These are phyloP conservation scores for Hyposmocoma kahamanoa DNA, from an alignment of 1,140 invertebrate species.

Conservation along the genomic window DNA sequence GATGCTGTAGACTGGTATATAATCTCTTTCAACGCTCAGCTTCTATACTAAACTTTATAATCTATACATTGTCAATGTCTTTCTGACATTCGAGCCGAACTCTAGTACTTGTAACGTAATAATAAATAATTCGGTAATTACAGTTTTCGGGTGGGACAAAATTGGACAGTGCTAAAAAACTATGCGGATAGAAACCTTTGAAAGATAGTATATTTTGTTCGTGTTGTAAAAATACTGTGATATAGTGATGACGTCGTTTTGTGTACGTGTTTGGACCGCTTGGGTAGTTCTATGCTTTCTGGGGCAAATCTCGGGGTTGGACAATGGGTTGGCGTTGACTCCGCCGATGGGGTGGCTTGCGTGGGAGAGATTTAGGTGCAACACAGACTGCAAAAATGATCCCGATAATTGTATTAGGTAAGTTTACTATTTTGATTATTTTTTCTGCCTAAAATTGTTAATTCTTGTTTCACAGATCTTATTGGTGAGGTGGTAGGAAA, in stretches of 20 bases:
- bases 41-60: neutral
- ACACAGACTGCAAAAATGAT: constrained; percentile 94
- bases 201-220: constrained; percentile 21
- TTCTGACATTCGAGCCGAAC: neutral
- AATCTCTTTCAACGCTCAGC: neutral
- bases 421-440: no score
- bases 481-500: no score
- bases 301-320: constrained; percentile 71
- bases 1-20: neutral
- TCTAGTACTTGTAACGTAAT: neutral
- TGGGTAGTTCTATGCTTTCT: constrained; percentile 45
- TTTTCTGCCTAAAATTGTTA: no score
- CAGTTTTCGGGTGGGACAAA: constrained; percentile 4
- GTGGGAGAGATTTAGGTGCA: constrained; percentile 95
- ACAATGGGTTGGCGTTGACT: constrained; percentile 88
- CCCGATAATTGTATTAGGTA: constrained; percentile 95
- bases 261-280: constrained; percentile 42
- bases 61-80: constrained; percentile 1
- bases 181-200: constrained; percentile 43
- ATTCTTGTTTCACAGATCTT: no score
- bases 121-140: neutral
- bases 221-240: constrained; percentile 3
- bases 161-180: constrained; percentile 26
- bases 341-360: constrained; percentile 94
- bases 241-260: constrained; percentile 44